phyloP scores from a whole-genome alignment of 2,113 vertebrate species.

The Phyllopteryx taeniolatus region DNA sequence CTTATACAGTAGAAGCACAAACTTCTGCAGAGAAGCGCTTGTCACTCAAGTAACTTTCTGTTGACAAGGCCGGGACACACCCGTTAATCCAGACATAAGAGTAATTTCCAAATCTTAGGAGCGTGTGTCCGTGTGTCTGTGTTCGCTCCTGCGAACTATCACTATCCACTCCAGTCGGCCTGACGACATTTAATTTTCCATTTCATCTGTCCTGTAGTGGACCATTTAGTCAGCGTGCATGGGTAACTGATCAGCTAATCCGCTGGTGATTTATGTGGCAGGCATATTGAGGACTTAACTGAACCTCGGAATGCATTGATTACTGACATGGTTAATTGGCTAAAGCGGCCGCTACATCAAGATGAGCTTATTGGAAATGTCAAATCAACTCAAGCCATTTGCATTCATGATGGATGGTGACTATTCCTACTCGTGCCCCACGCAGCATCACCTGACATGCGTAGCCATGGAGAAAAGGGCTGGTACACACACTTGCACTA shows the following conservation, averaged over 20 bases:
- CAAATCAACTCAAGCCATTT: conserved; percentile 74
- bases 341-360: conserved; percentile 72
- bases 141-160: too few relatives aligned
- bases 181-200: conserved; percentile 75
- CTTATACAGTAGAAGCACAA: not conserved
- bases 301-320: conserved; percentile 72
- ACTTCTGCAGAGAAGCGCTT: not conserved
- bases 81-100: not conserved
- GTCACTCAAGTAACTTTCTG: conserved; percentile 1
- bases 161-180: conserved; percentile 47
- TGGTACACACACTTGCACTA: conserved; percentile 29
- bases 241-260: conserved; percentile 77
- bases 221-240: conserved; percentile 65
- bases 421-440: conserved; percentile 67
- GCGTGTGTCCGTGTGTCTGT: not conserved
- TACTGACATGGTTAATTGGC: conserved; percentile 78
- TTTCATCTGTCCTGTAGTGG: conserved; percentile 70
- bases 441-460: conserved; percentile 63
- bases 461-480: conserved; percentile 37
- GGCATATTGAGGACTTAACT: conserved; percentile 68
- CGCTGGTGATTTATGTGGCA: conserved; percentile 74
- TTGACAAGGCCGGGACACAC: not conserved
- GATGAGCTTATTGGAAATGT: conserved; percentile 78
- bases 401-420: conserved; percentile 74
- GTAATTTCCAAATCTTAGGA: not conserved